Base-by-base conservation (phyloP, 2,797 vertebrate genomes). In the Alauda arvensis region DNA sequence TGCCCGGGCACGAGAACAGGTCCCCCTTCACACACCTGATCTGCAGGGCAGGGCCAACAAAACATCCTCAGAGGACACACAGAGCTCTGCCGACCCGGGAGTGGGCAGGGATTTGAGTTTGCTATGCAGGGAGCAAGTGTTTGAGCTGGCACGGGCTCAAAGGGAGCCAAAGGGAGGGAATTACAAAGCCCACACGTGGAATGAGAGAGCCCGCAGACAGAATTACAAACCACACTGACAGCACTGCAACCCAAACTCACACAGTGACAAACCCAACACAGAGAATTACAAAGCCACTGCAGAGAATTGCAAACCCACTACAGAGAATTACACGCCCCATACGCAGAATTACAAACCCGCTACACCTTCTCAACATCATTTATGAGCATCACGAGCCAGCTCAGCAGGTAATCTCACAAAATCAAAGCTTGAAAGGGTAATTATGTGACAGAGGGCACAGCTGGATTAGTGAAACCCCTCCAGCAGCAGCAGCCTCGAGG, bases 1-100 rank as follows among this genome's bases (percentile, higher is more conserved):
- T 98, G 37, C 8, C 14, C 0, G 97, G 97, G 87, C 98, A 98
- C 2, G 97, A 96, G 96, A 99, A 99, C 92, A 99, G 96, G 81
- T 98, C 94, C 68, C 99, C 98, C 77, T 87, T 87, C 16, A 83
- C 81, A 53, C 55, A 60, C 71, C 8, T 76, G 62, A 83, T 83
- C 81, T 83, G 81, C 81, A 83, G 7, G 3, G 53, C 39, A 67
- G 46, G 14, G 46, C 1, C 46, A 68, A 26, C 62, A 76, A 26
- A 60, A 60, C 20, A 55, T 31, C 53, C 80, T 83, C 24, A 75
- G 70, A 29, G 49, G 72, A 14, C 42, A 51, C 48, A 24, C 46
- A 5, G 43, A 21, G 78, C 67, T 29, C 57, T 62, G 59, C 1
- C 6, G 37, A 10, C 0, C 7, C 1, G 42, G 42, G 5, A 10